Percentiles rank a stretch among this genome's conserved stretches.
Evolutionary conservation across 2,113 vertebrate genomes (phyloP).

Genomic region (Amblyopsis rosae): DNA sequence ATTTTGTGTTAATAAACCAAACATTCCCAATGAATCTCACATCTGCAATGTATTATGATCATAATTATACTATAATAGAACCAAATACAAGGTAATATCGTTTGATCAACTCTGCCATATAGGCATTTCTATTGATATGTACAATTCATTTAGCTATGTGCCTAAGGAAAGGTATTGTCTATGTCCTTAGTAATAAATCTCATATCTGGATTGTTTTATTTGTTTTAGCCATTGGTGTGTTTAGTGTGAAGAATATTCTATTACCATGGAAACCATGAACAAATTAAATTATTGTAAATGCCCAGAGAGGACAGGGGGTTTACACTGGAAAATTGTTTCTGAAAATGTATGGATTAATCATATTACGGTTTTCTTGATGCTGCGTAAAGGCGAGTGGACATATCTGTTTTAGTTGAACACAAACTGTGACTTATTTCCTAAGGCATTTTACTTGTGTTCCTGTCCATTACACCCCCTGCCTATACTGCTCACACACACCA

Average conservation of each 20-base stretch:
- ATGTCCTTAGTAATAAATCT: not conserved
- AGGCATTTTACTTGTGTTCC: slow-evolving; percentile 10
- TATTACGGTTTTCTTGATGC: not conserved
- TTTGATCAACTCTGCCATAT: not conserved
- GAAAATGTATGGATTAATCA: not conserved
- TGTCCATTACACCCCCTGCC: slow-evolving; percentile 9
- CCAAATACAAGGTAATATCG: slow-evolving; percentile 1
- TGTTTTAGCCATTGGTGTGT: not conserved
- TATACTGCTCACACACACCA: slow-evolving; percentile 12
- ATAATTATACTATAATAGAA: not conserved
- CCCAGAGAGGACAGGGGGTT: not conserved
- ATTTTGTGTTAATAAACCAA: slow-evolving; percentile 1
- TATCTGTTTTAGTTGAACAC: slow-evolving; percentile 16
- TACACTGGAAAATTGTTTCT: slow-evolving; percentile 3
- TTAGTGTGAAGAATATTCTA: slow-evolving; percentile 18
- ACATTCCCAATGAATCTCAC: slow-evolving; percentile 1
- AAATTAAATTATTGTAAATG: slow-evolving; percentile 12
- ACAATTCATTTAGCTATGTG: not conserved
- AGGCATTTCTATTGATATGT: not conserved
- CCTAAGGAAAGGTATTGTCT: not conserved
- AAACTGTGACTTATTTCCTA: not conserved
- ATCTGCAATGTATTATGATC: not conserved
- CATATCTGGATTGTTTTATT: not conserved
- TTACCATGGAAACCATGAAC: not conserved
- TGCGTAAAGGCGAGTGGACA: not conserved